Percentiles rank a stretch among this genome's conserved stretches.
Evolutionary conservation across 2,113 vertebrate genomes (phyloP).

Genomic region (Xiphorhynchus elegans): DNA sequence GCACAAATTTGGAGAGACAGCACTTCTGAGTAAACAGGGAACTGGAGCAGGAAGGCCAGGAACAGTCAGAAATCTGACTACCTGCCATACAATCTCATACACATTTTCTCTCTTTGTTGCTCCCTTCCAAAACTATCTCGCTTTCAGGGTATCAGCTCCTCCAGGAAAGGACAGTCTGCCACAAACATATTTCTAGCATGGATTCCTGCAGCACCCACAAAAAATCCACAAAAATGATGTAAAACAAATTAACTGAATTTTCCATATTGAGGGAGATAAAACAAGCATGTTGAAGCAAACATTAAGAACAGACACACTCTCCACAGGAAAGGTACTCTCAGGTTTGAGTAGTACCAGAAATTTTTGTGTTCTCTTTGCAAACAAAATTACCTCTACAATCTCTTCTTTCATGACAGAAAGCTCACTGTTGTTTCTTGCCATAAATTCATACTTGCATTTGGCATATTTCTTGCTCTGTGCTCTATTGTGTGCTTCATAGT

Average conservation of each 20-base stretch:
- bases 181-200: not conserved
- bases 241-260: not conserved
- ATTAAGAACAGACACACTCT: not conserved
- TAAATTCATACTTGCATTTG: slow-evolving; percentile 94
- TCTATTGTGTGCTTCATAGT: slow-evolving; percentile 76
- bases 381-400: slow-evolving; percentile 86
- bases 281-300: not conserved
- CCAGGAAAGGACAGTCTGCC: not conserved
- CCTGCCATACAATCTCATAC: not conserved
- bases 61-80: not conserved
- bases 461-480: slow-evolving; percentile 82
- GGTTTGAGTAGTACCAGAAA: not conserved
- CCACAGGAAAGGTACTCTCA: not conserved
- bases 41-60: not conserved
- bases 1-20: not conserved
- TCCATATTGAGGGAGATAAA: not conserved
- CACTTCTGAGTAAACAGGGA: not conserved
- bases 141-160: not conserved
- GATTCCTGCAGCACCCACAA: not conserved
- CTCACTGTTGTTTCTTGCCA: slow-evolving; percentile 92
- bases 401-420: slow-evolving; percentile 93
- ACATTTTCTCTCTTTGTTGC: not conserved
- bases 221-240: not conserved
- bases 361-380: not conserved
- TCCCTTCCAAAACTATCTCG: not conserved